These are phyloP conservation scores for Gorsachius goisagi DNA, from an alignment of 2,113 vertebrate genomes.

Conservation along the genomic window DNA sequence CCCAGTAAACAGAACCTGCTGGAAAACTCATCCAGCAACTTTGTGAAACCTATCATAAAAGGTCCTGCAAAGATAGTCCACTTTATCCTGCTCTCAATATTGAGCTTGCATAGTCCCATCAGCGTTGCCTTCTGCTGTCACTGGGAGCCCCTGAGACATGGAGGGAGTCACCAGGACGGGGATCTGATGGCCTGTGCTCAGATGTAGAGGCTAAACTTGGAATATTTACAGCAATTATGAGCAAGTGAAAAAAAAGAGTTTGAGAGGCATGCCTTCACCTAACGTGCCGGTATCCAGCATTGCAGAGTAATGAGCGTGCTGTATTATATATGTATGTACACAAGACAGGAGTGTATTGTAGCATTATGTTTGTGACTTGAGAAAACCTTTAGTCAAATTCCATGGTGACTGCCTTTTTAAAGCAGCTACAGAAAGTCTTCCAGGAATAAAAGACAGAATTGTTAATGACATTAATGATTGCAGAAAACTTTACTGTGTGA, in stretches of 20 bases:
- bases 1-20: background rate
- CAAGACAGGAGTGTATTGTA: background rate
- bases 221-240: background rate
- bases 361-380: background rate
- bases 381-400: background rate
- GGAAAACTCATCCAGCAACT: background rate
- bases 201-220: background rate
- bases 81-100: background rate
- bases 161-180: background rate
- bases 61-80: background rate
- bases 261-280: background rate
- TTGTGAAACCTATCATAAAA: background rate
- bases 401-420: background rate
- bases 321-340: background rate
- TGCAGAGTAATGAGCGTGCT: background rate
- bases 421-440: background rate
- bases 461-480: background rate
- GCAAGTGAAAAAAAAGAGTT: background rate
- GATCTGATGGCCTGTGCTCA: background rate
- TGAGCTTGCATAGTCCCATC: background rate
- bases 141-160: background rate
- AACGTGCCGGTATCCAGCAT: background rate
- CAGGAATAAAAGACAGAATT: background rate
- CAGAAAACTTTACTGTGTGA: background rate
- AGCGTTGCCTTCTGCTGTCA: background rate